Evolutionary conservation across 2,888 invertebrate species (phyloP), one percentile per base, ranked within the genome.

Genomic region (Esperia sulphurella): DNA sequence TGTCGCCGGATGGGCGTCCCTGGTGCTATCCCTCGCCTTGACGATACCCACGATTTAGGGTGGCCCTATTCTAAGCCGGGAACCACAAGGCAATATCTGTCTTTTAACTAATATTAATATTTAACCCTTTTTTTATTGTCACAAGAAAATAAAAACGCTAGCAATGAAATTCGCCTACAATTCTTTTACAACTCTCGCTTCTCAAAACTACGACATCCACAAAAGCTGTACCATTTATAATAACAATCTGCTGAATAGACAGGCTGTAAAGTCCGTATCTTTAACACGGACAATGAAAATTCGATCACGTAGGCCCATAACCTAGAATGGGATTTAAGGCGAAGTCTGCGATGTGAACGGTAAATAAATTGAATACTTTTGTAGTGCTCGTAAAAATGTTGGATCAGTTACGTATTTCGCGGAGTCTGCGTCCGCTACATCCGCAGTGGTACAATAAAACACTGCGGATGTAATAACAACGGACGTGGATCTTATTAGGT

Each of bases 231-330:
- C 14, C 44, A 8, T 37, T 44, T 21, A 37, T 58, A 52, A 54
- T 57, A 59, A 56, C 58, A 59, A 60, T 61, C 56, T 59, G 68
- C 64, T 63, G 65, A 64, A 58, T 59, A 56, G 55, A 51, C 61
- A 62, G n/a, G 59, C 53, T 59, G 62, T 64, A 65, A 62, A 60
- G 55, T 52, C 53, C 51, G 50, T 55, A 54, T 48, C 55, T 59
- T 54, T 60, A 53, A 55, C 35, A 61, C 58, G 59, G 58, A 64
- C 58, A 60, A 56, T 57, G 58, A 56, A 55, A 68, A 68, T 68
- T 71, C 58, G 60, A 62, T 73, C 75, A 76, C 75, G 77, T 74
- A 69, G 61, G 52, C 67, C 68, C 62, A 56, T 70, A 70, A 72
- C 64, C 59, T 64, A 54, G 58, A 58, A 57, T 60, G 56, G 58